Conservation (phyloP, 2,797 vertebrate species). For the Zalophus californianus region DNA sequence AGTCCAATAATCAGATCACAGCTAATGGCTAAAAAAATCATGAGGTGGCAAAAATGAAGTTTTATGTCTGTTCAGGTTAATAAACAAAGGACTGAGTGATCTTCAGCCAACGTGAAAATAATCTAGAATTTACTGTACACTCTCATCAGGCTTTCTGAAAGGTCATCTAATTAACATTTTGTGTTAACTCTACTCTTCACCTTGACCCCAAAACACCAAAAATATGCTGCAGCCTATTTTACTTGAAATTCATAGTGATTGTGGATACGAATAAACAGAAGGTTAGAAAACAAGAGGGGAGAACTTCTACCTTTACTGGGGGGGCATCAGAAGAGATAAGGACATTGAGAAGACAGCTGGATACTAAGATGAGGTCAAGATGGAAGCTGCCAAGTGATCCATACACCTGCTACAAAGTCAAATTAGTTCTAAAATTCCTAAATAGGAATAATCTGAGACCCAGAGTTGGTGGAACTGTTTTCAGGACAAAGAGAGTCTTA, state of each 20-base stretch:
- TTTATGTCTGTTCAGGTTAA: slow-evolving; percentile 61
- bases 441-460: background rate
- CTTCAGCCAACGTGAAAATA: slow-evolving; percentile 49
- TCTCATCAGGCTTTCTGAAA: slow-evolving; percentile 48
- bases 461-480: background rate
- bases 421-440: background rate
- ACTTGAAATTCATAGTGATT: slow-evolving; percentile 8
- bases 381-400: background rate
- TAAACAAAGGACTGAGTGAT: slow-evolving; percentile 69
- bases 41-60: slow-evolving; percentile 74
- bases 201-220: slow-evolving; percentile 62
- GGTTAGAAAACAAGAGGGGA: background rate
- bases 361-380: background rate
- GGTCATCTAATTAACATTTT: slow-evolving; percentile 65
- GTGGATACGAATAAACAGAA: background rate
- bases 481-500: background rate
- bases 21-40: slow-evolving; percentile 72
- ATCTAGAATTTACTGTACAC: slow-evolving; percentile 51
- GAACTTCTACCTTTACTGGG: background rate
- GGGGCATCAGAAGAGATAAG: background rate
- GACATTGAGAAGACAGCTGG: background rate
- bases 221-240: background rate
- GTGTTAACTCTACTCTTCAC: slow-evolving; percentile 55
- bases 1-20: slow-evolving; percentile 71
- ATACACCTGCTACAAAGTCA: background rate